Evolutionary conservation across 2,888 invertebrate genomes (phyloP), one percentile per base, ranked within the genome.

Genomic region (Euplexia lucipara): DNA sequence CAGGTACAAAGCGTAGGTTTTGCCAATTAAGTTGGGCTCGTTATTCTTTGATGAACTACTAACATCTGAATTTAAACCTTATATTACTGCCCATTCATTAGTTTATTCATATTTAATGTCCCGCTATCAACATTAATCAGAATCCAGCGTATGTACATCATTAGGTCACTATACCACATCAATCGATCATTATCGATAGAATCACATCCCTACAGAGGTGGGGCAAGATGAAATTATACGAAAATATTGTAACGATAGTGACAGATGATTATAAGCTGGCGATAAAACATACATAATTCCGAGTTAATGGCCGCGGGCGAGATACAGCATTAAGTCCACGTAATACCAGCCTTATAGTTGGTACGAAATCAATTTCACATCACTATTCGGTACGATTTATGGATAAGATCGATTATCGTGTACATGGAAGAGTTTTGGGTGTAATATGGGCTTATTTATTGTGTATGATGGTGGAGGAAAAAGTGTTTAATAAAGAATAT

Each of bases 231-330:
- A 92, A 93, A 95, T 95, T 95, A 93, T 92, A 93, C 92, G 90
- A 95, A 93, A 95, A 95, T 94, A 94, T 92, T 91, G 92, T 94
- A 93, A 93, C 91, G 92, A 94, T 94, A 94, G 95, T 95, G 95
- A 95, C 95, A 95, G 94, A 95, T 95, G 94, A 95, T 95, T 95
- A 95, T 95, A 95, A 95, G 93, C 92, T 91, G 91, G 92, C 92
- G 94, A 95, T 95, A 95, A 95, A 95, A 95, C 94, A 95, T 90
- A 95, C 94, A 95, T 94, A 94, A 95, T 95, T 95, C 94, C 89
- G 89, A 86, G 85, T 86, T 93, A 93, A 94, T 93, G 89, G 93
- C 87, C 86, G 56, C 81, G 79, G 79, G 78, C 81, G 67, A 79
- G 74, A 73, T 72, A 60, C 72, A 69, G 83, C 85, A 86, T 87